These are phyloP conservation scores for Acrocephalus arundinaceus DNA, from an alignment of 2,113 vertebrate species.

Conservation along the genomic window DNA sequence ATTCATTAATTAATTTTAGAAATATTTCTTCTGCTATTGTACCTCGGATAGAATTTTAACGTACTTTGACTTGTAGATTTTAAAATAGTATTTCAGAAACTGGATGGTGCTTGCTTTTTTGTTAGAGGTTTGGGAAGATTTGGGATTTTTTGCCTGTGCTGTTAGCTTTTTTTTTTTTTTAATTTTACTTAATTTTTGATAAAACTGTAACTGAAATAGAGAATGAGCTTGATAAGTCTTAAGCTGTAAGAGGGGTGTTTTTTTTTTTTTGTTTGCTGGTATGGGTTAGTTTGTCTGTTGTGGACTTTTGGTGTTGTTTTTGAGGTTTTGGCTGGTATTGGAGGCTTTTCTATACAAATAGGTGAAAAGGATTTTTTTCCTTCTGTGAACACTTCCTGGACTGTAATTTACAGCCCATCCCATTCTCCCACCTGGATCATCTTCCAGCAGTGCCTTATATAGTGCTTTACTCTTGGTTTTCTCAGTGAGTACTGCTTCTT, in stretches of 20 bases:
- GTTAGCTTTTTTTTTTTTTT: rapidly evolving
- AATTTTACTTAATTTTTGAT: neutral
- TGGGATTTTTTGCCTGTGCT: neutral
- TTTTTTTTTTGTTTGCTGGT: neutral
- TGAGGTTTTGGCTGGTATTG: neutral
- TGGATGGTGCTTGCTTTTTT: rapidly evolving
- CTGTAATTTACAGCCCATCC: neutral
- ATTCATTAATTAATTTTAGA: neutral
- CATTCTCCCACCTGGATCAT: neutral
- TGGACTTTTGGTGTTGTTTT: too few relatives aligned
- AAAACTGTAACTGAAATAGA: neutral
- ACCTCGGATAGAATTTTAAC: neutral
- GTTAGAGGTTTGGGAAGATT: neutral
- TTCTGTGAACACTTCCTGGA: neutral
- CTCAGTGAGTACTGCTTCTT: neutral
- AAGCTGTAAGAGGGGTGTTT: neutral
- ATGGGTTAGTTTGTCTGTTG: neutral
- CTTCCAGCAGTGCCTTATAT: neutral
- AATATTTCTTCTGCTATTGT: neutral
- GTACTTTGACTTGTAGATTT: neutral
- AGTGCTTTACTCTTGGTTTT: neutral
- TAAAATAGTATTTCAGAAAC: neutral
- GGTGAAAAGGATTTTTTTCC: neutral
- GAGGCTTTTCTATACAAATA: neutral
- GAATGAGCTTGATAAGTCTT: neutral